Evolutionary conservation across 2,113 vertebrate species (phyloP).

Genomic region (Carollia perspicillata): DNA sequence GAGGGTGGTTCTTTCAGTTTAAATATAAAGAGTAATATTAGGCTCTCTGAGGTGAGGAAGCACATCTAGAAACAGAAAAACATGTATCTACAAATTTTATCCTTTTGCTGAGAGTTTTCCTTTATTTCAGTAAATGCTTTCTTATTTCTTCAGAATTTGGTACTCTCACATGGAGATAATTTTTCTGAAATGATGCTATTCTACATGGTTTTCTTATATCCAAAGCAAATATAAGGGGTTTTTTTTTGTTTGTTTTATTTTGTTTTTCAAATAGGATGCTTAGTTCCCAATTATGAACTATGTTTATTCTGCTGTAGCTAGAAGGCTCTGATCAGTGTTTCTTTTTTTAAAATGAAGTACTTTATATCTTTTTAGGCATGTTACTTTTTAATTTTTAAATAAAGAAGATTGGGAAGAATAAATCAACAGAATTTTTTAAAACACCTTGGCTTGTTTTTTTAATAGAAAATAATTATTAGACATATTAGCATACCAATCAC

Average conservation of each 20-base stretch:
- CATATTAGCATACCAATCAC: not conserved
- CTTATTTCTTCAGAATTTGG: not conserved
- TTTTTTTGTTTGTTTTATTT: not conserved
- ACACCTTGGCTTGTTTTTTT: conserved; percentile 47
- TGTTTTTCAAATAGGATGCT: conserved; percentile 51
- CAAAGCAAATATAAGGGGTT: conserved; percentile 66
- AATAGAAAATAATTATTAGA: conserved; percentile 21
- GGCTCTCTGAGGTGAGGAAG: conserved; percentile 36
- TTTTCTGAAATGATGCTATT: conserved; percentile 33
- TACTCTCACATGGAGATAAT: conserved; percentile 12
- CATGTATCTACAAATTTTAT: not conserved
- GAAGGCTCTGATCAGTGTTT: conserved; percentile 53
- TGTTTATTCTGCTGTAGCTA: conserved; percentile 60
- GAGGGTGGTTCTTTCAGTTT: not conserved
- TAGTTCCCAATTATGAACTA: conserved; percentile 7
- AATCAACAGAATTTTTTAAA: conserved; percentile 23
- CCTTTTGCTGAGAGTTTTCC: not conserved
- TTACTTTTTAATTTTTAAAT: conserved; percentile 43
- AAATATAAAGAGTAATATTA: conserved; percentile 14
- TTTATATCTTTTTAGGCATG: conserved; percentile 46
- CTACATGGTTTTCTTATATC: conserved; percentile 42
- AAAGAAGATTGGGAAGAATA: conserved; percentile 43
- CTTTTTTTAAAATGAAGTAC: conserved; percentile 28
- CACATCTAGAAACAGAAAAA: not conserved
- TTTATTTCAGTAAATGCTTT: conserved; percentile 13